A percentile compares a stretch with the other conserved stretches of the same genome.
phyloP scores from a whole-genome alignment of 1,140 invertebrate genomes.

The Neomicropteryx cornuta region DNA sequence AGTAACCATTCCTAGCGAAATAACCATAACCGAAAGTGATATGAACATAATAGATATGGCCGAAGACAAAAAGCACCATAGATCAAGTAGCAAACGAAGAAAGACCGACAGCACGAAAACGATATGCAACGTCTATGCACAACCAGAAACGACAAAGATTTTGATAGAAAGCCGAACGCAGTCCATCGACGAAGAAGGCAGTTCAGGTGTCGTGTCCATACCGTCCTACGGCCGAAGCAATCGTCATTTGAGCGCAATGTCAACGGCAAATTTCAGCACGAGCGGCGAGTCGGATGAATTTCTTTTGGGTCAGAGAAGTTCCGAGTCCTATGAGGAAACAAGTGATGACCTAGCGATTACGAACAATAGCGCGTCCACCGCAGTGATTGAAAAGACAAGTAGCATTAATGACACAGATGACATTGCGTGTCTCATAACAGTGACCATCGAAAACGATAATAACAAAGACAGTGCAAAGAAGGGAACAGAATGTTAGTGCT shows the following conservation, averaged over 20 bases:
- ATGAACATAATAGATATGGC: slow-evolving; percentile 7
- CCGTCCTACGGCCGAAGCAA: slow-evolving; percentile 8
- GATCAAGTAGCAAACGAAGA: slow-evolving; percentile 36
- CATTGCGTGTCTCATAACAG: slow-evolving; percentile 13
- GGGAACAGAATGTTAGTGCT: too few relatives aligned
- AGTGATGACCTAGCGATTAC: slow-evolving; percentile 14
- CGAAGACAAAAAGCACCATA: slow-evolving; percentile 36
- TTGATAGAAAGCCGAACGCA: slow-evolving; percentile 14
- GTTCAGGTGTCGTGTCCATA: slow-evolving; percentile 3
- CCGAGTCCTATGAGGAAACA: slow-evolving; percentile 14
- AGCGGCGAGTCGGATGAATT: slow-evolving; percentile 15
- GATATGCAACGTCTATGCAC: too few relatives aligned
- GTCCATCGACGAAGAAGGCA: slow-evolving; percentile 12
- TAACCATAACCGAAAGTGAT: slow-evolving; percentile 8
- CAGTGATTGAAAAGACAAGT: slow-evolving; percentile 14
- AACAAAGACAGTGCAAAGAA: slow-evolving; percentile 8
- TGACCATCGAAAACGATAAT: slow-evolving; percentile 12
- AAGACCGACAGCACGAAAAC: slow-evolving; percentile 29
- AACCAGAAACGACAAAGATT: slow-evolving; percentile 22
- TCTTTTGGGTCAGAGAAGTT: slow-evolving; percentile 13
- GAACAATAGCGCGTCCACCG: slow-evolving; percentile 15
- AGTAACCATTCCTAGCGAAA: slow-evolving; percentile 8
- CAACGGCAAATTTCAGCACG: slow-evolving; percentile 13
- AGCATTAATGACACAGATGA: slow-evolving; percentile 16
- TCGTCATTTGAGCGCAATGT: slow-evolving; percentile 14